phyloP scores from a whole-genome alignment of 1,140 invertebrate species.

The Andricus grossulariae region DNA sequence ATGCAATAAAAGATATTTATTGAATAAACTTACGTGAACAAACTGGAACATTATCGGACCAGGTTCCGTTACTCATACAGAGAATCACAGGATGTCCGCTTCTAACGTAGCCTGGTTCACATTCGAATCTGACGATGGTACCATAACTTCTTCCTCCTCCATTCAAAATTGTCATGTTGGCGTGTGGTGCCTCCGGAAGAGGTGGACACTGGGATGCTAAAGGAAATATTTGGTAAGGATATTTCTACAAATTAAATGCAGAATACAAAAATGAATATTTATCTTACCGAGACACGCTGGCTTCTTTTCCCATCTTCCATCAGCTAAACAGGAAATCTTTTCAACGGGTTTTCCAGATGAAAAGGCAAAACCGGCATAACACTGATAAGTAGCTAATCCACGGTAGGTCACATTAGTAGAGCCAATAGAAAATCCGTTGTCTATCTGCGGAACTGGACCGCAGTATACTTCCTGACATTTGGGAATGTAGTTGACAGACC shows the following conservation, averaged over 20 bases:
- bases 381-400: conserved; percentile 95
- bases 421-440: conserved; percentile 96
- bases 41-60: conserved; percentile 93
- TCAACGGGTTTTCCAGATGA: conserved; percentile 91
- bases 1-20: neutral
- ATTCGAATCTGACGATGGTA: conserved; percentile 95
- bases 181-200: conserved; percentile 90
- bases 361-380: conserved; percentile 97
- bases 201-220: conserved; percentile 94
- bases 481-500: conserved; percentile 94
- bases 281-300: conserved; percentile 88
- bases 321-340: conserved; percentile 90
- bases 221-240: conserved; percentile 35
- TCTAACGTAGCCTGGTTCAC: conserved; percentile 93
- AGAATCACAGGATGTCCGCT: conserved; percentile 92
- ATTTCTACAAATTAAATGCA: conserved; percentile 28
- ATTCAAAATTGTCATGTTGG: conserved; percentile 92
- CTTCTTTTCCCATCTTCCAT: conserved; percentile 93
- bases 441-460: conserved; percentile 97
- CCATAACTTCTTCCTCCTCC: conserved; percentile 96
- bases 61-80: conserved; percentile 97
- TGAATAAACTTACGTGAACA: conserved; percentile 83
- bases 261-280: conserved; percentile 34
- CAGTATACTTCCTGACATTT: conserved; percentile 98
- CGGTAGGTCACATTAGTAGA: conserved; percentile 96